Evolutionary conservation across 1,140 invertebrate species (phyloP), one percentile per base, ranked within the genome.

Genomic region (Bradysia coprophila): DNA sequence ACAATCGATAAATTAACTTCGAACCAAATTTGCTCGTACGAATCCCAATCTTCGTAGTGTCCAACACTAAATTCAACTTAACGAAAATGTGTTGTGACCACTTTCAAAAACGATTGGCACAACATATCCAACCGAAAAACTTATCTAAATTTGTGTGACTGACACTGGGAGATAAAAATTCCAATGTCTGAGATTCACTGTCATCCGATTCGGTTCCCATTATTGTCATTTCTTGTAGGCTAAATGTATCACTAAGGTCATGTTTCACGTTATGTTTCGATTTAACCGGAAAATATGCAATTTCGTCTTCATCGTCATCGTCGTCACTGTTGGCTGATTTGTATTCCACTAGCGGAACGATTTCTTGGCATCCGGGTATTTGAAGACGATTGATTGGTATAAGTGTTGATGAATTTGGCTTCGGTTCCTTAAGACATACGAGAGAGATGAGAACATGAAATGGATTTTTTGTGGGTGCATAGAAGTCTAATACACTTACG

Each of bases 211-310:
- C 52, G 34, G 57, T 55, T 9, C 55, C 57, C 32, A 57, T 54
- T 22, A 60, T 60, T 21, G 58, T 58, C 57, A 61, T 61, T 42
- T 61, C 58, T 43, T 61, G 58, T 50, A 61, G 58, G 44, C 58
- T 61, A 38, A 61, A 61, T 0, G 58, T 61, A 38, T 61, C 58
- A 13, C 53, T 55, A 21, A 58, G 54, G 2, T 44, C 37, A 4
- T 51, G 54, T 9, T 52, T 54, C 31, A 53, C 53, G 37, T 49
- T 48, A 28, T 50, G 50, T 45, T 56, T 55, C 39, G 53, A 40
- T 41, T 59, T 55, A 6, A 51, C 49, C 2, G 57, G 56, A 28
- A 59, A 58, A 38, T 59, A 61, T 19, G 55, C 52, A 18, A 57
- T 52, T 33, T 57, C 56, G 42, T 59, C 57, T n/a, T 51, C 50